Evolutionary conservation across 2,888 invertebrate genomes (phyloP), one percentile per base, ranked within the genome.

Genomic region (Scaptodrosophila latifasciaeformis): DNA sequence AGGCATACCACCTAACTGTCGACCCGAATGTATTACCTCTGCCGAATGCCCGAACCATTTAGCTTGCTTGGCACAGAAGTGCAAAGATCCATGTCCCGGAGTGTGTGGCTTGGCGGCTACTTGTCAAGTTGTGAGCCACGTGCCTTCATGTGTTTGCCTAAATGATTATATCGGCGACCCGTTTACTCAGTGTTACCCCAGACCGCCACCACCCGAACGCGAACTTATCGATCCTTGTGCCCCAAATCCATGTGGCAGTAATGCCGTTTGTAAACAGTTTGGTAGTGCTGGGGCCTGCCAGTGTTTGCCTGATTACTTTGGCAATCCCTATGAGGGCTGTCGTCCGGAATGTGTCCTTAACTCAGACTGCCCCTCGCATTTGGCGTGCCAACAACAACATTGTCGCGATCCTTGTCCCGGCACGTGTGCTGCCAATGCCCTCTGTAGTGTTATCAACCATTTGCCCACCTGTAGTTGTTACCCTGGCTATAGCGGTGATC

Each of bases 381-480:
- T 88, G 81, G 92, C 93, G 5, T 93, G 93, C 77, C 88, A 91
- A 10, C 89, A 90, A 70, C 89, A 91, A 85, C 92, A 90, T 83
- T 93, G 93, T 76, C 87, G 88, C 18, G 92, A 93, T 83, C 92
- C 92, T 24, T 94, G 94, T 77, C 92, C 92, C 55, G 93, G 93
- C 54, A 91, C 92, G 18, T 94, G 94, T 82, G 94, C 94, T 40
- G 87, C 90, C 49, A 91, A 91, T 79, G 91, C 94, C 7, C 89
- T 90, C 70, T 95, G 95, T 79, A 88, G 90, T 59, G 93, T 93
- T 13, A 90, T 92, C 50, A 92, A 92, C 82, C 94, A 95, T 82
- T 91, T 92, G 80, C 93, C 94, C 1, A 90, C 92, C 54, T 95
- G 95, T 82, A 92, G 91, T 68, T 93, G 93, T 74, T 84, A 87